Conservation (phyloP, 2,113 vertebrate genomes). For the Fukomys damarensis region DNA sequence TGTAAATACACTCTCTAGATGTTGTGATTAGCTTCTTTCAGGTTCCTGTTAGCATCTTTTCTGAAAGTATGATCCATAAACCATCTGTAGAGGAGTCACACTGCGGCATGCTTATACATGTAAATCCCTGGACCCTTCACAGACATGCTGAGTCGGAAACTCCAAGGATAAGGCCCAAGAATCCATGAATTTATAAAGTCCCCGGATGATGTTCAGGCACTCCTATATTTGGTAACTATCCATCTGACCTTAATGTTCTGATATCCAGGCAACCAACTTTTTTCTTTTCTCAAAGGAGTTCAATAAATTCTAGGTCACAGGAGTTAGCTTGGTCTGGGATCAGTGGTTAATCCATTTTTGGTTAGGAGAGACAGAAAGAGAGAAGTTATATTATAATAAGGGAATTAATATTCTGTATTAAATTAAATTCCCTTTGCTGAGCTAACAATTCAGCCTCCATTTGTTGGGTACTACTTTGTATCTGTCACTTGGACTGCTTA, state of each 20-base stretch:
- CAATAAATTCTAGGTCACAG: not conserved
- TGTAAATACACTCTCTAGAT: not conserved
- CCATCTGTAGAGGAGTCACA: not conserved
- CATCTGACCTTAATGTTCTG: not conserved
- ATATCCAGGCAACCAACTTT: not conserved
- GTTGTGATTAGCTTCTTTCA: not conserved
- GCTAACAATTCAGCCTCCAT: not conserved
- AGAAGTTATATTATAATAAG: not conserved
- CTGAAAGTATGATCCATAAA: not conserved
- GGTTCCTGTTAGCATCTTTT: not conserved
- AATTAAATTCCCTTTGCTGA: not conserved
- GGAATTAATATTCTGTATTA: not conserved
- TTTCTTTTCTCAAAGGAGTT: constrained; percentile 22
- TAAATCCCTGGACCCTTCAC: not conserved
- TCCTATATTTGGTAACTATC: not conserved
- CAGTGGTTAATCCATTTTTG: not conserved
- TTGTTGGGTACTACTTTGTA: not conserved
- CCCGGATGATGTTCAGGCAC: not conserved
- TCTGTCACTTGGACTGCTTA: not conserved
- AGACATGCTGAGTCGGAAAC: not conserved
- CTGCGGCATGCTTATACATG: not conserved
- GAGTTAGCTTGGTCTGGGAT: not conserved
- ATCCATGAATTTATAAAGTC: not conserved
- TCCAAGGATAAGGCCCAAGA: not conserved
- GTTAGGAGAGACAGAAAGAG: not conserved